These are phyloP conservation scores for Nyctibius bracteatus DNA, from an alignment of 2,113 vertebrate species.

Conservation along the genomic window DNA sequence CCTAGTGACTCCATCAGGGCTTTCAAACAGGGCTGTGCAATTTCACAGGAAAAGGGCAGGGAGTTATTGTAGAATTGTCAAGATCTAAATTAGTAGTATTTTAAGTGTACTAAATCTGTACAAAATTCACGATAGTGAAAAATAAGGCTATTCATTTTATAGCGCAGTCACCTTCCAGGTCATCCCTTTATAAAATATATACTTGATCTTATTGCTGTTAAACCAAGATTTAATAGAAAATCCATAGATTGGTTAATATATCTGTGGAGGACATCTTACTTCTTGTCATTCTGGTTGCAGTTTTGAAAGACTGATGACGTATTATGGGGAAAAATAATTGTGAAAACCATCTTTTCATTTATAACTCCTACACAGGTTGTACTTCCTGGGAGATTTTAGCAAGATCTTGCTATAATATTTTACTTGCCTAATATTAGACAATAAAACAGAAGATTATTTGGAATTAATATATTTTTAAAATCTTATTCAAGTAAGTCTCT, in stretches of 20 bases:
- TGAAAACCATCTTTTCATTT: background rate
- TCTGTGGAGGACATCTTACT: background rate
- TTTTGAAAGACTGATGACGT: background rate
- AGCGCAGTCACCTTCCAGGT: background rate
- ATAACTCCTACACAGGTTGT: background rate
- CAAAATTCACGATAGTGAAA: background rate
- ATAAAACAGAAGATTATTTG: background rate
- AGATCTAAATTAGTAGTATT: background rate
- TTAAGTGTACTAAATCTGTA: background rate
- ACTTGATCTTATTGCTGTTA: background rate
- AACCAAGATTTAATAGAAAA: background rate
- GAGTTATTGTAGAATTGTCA: background rate
- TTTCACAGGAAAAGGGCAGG: background rate
- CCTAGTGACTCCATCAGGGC: background rate
- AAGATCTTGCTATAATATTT: background rate
- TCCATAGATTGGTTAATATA: background rate
- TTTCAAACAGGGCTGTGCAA: background rate
- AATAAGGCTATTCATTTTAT: background rate
- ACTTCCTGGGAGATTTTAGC: background rate
- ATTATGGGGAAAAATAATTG: background rate
- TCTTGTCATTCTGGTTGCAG: background rate
- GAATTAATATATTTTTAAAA: background rate
- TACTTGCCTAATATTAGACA: background rate
- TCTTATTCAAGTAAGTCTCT: background rate
- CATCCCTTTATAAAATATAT: background rate